phyloP scores from a whole-genome alignment of 2,113 vertebrate species.

The Sakesphorus luctuosus region DNA sequence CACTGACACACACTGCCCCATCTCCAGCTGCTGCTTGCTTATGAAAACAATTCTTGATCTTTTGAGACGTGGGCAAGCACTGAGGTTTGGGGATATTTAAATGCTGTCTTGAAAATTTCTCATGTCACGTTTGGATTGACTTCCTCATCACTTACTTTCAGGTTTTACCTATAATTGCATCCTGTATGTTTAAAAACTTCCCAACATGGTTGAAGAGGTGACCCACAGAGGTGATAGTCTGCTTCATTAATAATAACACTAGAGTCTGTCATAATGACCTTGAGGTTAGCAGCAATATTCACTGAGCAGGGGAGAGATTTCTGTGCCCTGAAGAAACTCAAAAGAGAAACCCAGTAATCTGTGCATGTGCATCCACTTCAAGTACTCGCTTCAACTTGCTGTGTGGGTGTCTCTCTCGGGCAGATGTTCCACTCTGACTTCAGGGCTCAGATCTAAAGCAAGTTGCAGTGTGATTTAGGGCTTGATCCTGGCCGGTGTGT shows the following conservation, averaged over 20 bases:
- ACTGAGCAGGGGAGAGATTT: neutral
- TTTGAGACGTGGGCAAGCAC: neutral
- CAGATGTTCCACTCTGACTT: neutral
- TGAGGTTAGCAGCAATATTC: neutral
- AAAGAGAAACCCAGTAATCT: neutral
- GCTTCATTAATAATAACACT: neutral
- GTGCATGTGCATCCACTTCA: neutral
- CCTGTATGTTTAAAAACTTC: neutral
- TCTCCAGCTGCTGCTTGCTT: neutral
- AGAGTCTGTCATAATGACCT: neutral
- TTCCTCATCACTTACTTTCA: neutral
- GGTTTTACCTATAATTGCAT: neutral
- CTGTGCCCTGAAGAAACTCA: constrained; percentile 7
- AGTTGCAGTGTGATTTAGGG: neutral
- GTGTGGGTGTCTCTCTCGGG: neutral
- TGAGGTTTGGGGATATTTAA: neutral
- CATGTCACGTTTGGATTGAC: neutral
- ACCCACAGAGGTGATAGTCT: neutral
- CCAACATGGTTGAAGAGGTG: neutral
- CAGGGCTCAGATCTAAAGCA: neutral
- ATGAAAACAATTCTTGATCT: neutral
- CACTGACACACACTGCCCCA: neutral
- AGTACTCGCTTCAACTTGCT: neutral
- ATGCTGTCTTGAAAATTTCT: neutral
- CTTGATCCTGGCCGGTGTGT: neutral